Evolutionary conservation across 2,113 vertebrate genomes (phyloP), one percentile per base, ranked within the genome.

Genomic region (Pavo muticus): DNA sequence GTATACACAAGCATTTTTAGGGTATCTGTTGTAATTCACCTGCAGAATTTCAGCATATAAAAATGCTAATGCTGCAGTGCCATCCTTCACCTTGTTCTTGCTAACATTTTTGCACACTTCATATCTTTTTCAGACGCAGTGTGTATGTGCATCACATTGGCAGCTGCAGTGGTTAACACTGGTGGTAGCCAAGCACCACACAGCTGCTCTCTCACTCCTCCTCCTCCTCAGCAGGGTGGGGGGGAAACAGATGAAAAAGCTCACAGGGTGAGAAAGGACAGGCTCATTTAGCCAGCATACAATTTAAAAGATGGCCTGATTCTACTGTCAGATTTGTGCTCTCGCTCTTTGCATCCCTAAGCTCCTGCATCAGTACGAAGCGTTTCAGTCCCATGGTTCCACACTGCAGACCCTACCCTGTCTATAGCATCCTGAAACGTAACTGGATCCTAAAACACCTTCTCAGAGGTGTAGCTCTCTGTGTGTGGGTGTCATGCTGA

Each of bases 11-110:
- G 35, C 35, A 56, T 83, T 93, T 96, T 95, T 67, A 95, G 76
- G 90, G 92, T 93, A 76, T 64, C 50, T 86, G 44, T n/a, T 81
- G 60, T 56, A 72, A 65, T 20, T 25, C 10, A 6, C 42, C 64
- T 73, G 32, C 75, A 87, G 67, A 71, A 80, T 93, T 93, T 89
- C 79, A 89, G 75, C 50, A 78, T 48, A 42, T 56, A 81, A 78
- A 94, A 68, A 94, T 5, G 83, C 59, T 52, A 87, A 93, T 2
- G 2, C 64, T 90, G 80, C 20, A 19, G 50, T 68, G 69, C 65
- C 27, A 86, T 37, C 64, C 64, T 72, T 84, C 70, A 60, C 47
- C 63, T 47, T 92, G 87, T 70, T 91, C 77, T 59, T 72, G 65
- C 47, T 95, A 88, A 77, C 56, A 32, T 56, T 74, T 90, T 42